Evolutionary conservation across 2,888 invertebrate species (phyloP).

Genomic region (Hipparchia semele): DNA sequence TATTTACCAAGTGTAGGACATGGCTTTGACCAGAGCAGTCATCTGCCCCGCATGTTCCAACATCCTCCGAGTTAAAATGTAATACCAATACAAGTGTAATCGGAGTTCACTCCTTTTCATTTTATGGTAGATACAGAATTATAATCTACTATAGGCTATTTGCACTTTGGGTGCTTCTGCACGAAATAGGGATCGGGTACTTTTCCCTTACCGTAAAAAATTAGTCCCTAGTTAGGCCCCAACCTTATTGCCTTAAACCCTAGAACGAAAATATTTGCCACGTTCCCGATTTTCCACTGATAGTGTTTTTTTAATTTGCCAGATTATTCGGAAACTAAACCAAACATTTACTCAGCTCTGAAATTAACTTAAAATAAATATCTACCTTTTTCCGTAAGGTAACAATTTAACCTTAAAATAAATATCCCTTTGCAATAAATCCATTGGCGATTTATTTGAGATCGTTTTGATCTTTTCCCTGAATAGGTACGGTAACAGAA

Average conservation of each 20-base stretch:
- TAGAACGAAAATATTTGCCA: background rate
- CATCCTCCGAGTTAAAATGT: too few relatives aligned
- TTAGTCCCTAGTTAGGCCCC: too few relatives aligned
- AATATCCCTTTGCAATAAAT: slow-evolving; percentile 27
- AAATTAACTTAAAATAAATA: slow-evolving; percentile 6
- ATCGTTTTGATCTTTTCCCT: slow-evolving; percentile 20
- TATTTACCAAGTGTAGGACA: too few relatives aligned
- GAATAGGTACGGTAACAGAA: background rate
- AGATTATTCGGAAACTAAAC: background rate
- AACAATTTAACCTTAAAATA: slow-evolving; percentile 17
- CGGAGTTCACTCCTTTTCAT: too few relatives aligned
- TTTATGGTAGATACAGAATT: too few relatives aligned
- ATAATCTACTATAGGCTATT: too few relatives aligned
- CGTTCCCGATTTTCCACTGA: background rate
- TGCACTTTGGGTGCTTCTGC: too few relatives aligned
- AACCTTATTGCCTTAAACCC: background rate
- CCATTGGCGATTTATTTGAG: slow-evolving; percentile 20
- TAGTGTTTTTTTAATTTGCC: background rate
- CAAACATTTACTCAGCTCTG: slow-evolving; percentile 2
- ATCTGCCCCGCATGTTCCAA: too few relatives aligned
- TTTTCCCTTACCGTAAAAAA: too few relatives aligned
- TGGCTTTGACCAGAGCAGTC: too few relatives aligned
- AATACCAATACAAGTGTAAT: too few relatives aligned
- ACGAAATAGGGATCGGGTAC: too few relatives aligned
- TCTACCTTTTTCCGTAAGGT: background rate